Evolutionary conservation across 2,113 vertebrate genomes (phyloP).

Genomic region (Sylvilagus bachmani): DNA sequence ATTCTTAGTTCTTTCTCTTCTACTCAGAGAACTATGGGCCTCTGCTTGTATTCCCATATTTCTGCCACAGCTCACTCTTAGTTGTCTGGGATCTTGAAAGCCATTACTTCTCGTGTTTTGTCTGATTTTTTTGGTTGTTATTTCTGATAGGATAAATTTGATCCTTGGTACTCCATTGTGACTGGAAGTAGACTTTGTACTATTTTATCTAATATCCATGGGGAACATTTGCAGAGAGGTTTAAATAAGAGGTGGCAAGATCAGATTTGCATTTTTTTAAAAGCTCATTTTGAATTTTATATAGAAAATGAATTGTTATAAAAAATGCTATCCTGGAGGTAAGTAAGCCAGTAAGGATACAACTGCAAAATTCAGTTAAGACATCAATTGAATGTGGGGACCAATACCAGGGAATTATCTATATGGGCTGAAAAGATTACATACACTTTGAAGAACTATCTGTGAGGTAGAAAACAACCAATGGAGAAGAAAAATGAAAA

Average conservation of each 20-base stretch:
- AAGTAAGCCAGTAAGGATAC: neutral
- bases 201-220: neutral
- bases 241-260: neutral
- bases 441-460: neutral
- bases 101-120: neutral
- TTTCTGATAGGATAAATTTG: neutral
- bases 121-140: neutral
- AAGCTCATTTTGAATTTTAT: conserved; percentile 1
- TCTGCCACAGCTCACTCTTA: neutral
- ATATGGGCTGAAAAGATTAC: neutral
- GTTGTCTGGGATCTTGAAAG: neutral
- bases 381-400: neutral
- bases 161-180: neutral
- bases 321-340: neutral
- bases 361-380: neutral
- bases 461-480: neutral
- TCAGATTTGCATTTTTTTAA: neutral
- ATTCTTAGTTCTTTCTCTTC: neutral
- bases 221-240: neutral
- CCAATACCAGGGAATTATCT: neutral
- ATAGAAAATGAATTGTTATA: neutral
- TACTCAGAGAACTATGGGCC: neutral
- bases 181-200: neutral
- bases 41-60: neutral
- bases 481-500: neutral